Conservation (phyloP, 2,113 vertebrate species). For the Alligator mississippiensis region DNA sequence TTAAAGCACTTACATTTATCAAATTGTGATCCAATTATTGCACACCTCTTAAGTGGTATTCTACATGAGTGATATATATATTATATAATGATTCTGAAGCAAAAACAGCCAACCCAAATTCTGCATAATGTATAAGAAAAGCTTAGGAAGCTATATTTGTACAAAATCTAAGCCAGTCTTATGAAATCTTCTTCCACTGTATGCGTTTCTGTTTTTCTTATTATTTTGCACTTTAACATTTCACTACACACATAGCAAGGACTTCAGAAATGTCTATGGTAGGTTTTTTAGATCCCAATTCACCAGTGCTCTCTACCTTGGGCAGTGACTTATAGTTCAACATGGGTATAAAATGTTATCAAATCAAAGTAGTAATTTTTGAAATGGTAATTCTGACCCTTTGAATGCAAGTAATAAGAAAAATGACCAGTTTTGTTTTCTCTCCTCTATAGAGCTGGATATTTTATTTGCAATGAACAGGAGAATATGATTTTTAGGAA, state of each 20-base stretch:
- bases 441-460: too few relatives aligned
- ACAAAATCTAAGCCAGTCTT: neutral
- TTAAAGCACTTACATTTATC: neutral
- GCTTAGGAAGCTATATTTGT: neutral
- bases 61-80: neutral
- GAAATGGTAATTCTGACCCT: neutral
- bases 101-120: neutral
- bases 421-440: rapidly evolving
- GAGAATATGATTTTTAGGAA: neutral
- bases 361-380: neutral
- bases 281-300: neutral
- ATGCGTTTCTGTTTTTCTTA: neutral
- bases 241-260: neutral
- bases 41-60: neutral
- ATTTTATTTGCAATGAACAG: neutral
- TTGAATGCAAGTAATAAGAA: neutral
- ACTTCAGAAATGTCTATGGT: neutral
- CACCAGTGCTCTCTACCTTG: neutral
- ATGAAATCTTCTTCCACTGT: neutral
- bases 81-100: neutral
- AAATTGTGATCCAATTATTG: neutral
- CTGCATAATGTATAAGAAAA: neutral
- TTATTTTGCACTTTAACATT: neutral
- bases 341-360: neutral
- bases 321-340: neutral